These are phyloP conservation scores for Crossocerus cetratus DNA, from an alignment of 2,888 invertebrate species.

Conservation along the genomic window DNA sequence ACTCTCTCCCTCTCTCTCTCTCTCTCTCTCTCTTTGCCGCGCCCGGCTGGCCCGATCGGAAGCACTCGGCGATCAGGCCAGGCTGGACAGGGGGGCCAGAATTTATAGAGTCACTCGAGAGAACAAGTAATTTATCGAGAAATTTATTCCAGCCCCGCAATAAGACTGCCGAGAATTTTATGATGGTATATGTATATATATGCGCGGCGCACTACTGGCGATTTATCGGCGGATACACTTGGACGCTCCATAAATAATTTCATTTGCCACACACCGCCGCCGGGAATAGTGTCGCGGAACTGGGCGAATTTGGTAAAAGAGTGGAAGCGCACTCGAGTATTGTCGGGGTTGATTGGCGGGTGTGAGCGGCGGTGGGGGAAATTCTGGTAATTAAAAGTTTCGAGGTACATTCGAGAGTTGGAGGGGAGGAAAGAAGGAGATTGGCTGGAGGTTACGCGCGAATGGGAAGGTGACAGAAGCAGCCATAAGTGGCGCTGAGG, in stretches of 20 bases:
- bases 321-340: conserved; percentile 37
- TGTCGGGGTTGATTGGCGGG: conserved; percentile 25
- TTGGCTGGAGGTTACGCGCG: conserved; percentile 4
- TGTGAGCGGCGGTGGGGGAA: background rate
- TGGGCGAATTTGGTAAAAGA: conserved; percentile 39
- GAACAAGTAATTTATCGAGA: conserved; percentile 42
- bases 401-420: background rate
- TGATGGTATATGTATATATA: conserved; percentile 32
- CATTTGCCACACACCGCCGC: no score
- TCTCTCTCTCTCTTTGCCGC: no score
- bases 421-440: background rate
- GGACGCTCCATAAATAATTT: conserved; percentile 43
- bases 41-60: background rate
- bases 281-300: conserved; percentile 31
- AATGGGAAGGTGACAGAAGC: conserved; percentile 35
- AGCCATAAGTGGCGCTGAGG: conserved; percentile 46
- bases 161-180: conserved; percentile 34
- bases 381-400: background rate
- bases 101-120: conserved; percentile 28
- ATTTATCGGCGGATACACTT: conserved; percentile 41
- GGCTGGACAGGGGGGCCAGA: background rate
- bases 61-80: background rate
- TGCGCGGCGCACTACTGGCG: conserved; percentile 25
- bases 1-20: background rate
- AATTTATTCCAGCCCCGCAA: conserved; percentile 32